Evolutionary conservation across 2,888 invertebrate species (phyloP), one percentile per base, ranked within the genome.

Genomic region (Pristionchus exspectatus): DNA sequence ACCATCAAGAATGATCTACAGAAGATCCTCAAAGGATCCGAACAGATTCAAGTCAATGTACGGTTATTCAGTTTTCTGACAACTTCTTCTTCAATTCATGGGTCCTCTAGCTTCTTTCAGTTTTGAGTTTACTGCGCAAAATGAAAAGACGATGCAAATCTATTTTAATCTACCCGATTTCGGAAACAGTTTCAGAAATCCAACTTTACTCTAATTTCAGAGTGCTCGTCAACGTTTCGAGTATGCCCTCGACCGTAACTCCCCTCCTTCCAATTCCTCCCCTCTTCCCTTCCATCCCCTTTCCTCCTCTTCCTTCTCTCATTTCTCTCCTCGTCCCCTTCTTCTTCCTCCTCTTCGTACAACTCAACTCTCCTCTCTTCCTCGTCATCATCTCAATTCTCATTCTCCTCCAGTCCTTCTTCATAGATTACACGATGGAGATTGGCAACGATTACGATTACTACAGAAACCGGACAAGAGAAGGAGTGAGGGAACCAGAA

Each of bases 11-110:
- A 27, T 69, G 27, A 38, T 38, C 18, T 44, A 30, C 21, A 63
- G 18, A 59, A 33, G 86, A 86, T 66, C 44, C 14, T 10, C 21
- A 9, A n/a, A 63, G 18, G 12, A 24, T n/a, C n/a, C 14, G 18
- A 44, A n/a, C 87, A 87, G 87, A 87, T 87, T 16, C 69, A 87
- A 63, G 87, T 87, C 14, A 69, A 87, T 66, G 87, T 87, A 87
- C 50, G 12, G 1, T 56, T n/a, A n/a, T n/a, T 56, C 44, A 50
- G 4, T 12, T 9, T 50, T 9, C 44, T 50, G 4, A 7, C 10
- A 9, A 44, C 3, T 9, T 50, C 0, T 1, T 50, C 44, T 9
- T 50, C 44, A 50, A 7, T 50, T 3, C 44, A 9, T 9, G 12
- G 3, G 44, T 7, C 1, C 44, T 50, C n/a, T n/a, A n/a, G n/a